Percentiles rank a stretch among this genome's conserved stretches.
These are phyloP conservation scores for Acrobasis repandana DNA, from an alignment of 2,888 invertebrate genomes.

Conservation along the genomic window DNA sequence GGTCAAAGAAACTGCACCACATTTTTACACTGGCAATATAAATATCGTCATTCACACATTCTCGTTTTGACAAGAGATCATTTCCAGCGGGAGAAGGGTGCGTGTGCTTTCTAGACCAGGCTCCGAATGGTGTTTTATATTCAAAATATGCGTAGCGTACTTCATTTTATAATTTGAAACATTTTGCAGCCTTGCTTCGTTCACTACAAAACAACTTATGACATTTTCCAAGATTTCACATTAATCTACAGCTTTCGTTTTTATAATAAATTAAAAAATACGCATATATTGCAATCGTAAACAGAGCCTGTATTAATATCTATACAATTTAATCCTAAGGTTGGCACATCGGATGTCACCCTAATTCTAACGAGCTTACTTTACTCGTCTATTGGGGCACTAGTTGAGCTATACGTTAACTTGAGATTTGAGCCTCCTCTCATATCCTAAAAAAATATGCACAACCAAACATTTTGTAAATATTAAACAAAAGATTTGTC, in stretches of 20 bases:
- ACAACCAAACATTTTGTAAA: neutral
- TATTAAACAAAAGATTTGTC: neutral
- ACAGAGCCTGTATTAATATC: too few species aligned
- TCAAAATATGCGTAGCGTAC: too few species aligned
- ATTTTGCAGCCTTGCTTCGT: too few species aligned
- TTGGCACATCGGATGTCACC: constrained; percentile 24
- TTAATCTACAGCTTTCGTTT: neutral
- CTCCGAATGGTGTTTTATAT: too few species aligned
- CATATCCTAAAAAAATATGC: constrained; percentile 9
- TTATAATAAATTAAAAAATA: neutral
- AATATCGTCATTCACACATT: neutral
- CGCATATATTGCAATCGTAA: neutral
- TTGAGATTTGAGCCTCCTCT: constrained; percentile 16
- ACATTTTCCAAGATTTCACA: too few species aligned
- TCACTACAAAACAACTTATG: too few species aligned
- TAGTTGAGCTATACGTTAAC: constrained; percentile 23
- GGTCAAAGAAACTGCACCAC: neutral
- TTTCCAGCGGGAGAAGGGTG: neutral
- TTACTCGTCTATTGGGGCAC: constrained; percentile 25
- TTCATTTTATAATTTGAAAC: too few species aligned
- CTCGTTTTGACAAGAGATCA: neutral
- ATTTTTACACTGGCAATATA: too few species aligned
- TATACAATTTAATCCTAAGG: constrained; percentile 1
- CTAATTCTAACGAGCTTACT: constrained; percentile 14
- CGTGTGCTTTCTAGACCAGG: neutral